Percentiles rank a stretch among this genome's conserved stretches.
These are phyloP conservation scores for Bergia sp. DNA, from an alignment of 92 coral and sea anemone genomes.

Conservation along the genomic window DNA sequence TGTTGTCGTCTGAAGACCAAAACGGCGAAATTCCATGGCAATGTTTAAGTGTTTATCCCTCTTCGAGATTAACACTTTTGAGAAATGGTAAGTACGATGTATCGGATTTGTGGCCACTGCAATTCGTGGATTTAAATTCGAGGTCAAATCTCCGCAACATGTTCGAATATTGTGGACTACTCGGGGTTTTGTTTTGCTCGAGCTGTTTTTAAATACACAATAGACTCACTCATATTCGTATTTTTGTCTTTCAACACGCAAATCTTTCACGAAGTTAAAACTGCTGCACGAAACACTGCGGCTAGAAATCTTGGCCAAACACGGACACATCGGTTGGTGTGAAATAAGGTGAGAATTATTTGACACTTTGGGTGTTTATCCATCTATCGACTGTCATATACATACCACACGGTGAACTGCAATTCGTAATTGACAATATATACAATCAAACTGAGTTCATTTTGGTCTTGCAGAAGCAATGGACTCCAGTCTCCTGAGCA, in stretches of 20 bases:
- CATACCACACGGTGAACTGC: neutral
- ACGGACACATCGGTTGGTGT: conserved; percentile 58
- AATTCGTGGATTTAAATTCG: neutral
- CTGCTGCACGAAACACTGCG: conserved; percentile 53
- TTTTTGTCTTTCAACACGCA: neutral
- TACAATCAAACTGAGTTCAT: neutral
- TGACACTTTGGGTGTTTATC: neutral
- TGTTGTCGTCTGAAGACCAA: neutral
- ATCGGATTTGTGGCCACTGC: neutral
- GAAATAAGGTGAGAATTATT: conserved; percentile 50
- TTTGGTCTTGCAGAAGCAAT: conserved; percentile 4
- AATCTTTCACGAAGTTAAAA: conserved; percentile 39
- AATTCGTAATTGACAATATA: neutral
- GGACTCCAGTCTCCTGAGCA: neutral
- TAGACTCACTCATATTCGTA: conserved; percentile 16
- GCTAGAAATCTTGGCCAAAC: conserved; percentile 46
- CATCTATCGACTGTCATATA: neutral
- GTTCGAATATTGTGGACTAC: neutral
- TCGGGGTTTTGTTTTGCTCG: neutral
- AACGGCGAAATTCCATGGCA: neutral
- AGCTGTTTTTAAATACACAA: conserved; percentile 1
- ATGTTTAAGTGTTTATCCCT: too few species aligned
- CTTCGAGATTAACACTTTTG: neutral
- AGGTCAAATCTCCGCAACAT: neutral
- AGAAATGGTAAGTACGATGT: conserved; percentile 16